These are phyloP conservation scores for Cataglyphis hispanica DNA, from an alignment of 1,140 invertebrate species.

Conservation along the genomic window DNA sequence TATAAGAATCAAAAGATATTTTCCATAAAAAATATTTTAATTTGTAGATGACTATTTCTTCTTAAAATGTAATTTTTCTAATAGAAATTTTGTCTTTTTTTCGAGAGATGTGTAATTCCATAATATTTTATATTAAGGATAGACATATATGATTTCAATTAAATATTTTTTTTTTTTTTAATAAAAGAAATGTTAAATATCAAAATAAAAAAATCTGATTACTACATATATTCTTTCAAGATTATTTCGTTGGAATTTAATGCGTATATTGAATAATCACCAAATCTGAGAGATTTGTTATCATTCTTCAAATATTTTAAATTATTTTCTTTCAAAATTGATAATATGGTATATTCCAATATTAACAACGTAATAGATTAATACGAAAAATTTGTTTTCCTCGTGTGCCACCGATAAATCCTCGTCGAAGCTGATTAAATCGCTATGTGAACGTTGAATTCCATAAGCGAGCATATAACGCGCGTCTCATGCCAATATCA, in stretches of 20 bases:
- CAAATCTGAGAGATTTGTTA: not conserved
- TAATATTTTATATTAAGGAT: not conserved
- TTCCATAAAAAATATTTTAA: not conserved
- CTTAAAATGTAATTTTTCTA: no score
- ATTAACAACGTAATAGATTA: slow-evolving; percentile 17
- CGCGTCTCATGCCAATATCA: slow-evolving; percentile 27
- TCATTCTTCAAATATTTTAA: not conserved
- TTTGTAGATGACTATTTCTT: not conserved
- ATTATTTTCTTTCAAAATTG: not conserved
- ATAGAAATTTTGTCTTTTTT: no score
- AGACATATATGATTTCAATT: no score
- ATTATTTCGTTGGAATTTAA: not conserved
- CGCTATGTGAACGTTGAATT: slow-evolving; percentile 31
- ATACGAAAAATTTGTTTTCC: slow-evolving; percentile 29
- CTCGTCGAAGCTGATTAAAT: slow-evolving; percentile 32
- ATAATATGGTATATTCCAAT: not conserved
- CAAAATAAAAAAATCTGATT: not conserved
- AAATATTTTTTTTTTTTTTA: not conserved
- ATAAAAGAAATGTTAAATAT: not conserved
- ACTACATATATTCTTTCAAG: not conserved
- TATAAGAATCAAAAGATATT: not conserved
- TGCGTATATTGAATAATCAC: not conserved
- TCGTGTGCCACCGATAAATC: not conserved
- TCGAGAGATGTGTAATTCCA: no score
- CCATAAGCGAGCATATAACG: slow-evolving; percentile 11